Percentiles rank a stretch among this genome's conserved stretches.
Conservation (phyloP, 2,888 invertebrate genomes). For the Phragmatobia fuliginosa region DNA sequence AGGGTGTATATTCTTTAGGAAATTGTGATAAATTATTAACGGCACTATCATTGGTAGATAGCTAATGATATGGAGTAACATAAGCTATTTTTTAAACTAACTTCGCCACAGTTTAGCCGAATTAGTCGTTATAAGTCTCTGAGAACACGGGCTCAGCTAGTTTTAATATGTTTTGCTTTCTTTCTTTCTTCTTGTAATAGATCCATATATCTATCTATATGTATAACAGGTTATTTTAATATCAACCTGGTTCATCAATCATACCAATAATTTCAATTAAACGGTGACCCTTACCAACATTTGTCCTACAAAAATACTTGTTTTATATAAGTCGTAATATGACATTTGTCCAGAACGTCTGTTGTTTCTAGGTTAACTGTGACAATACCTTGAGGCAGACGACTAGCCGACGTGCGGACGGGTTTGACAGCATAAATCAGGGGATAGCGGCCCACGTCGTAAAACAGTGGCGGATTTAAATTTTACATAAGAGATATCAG, state of each 20-base stretch:
- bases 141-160: neutral
- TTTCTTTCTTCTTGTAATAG: neutral
- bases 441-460: slow-evolving; percentile 24
- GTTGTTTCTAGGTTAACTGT: slow-evolving; percentile 59
- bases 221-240: neutral
- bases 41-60: too few relatives aligned
- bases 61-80: too few relatives aligned
- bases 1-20: neutral
- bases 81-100: too few relatives aligned
- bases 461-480: slow-evolving; percentile 17
- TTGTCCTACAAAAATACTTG: slow-evolving; percentile 30
- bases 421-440: slow-evolving; percentile 21
- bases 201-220: neutral
- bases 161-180: neutral
- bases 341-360: slow-evolving; percentile 41
- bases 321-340: slow-evolving; percentile 21
- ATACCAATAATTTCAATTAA: slow-evolving; percentile 6
- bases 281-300: slow-evolving; percentile 11
- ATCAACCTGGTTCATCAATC: neutral
- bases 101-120: too few relatives aligned
- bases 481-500: slow-evolving; percentile 3
- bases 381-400: slow-evolving; percentile 55
- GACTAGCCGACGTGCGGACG: slow-evolving; percentile 30
- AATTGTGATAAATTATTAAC: too few relatives aligned
- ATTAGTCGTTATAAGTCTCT: too few relatives aligned